These are phyloP conservation scores for Vulpes ferrilata DNA, from an alignment of 2,113 vertebrate genomes.

Conservation along the genomic window DNA sequence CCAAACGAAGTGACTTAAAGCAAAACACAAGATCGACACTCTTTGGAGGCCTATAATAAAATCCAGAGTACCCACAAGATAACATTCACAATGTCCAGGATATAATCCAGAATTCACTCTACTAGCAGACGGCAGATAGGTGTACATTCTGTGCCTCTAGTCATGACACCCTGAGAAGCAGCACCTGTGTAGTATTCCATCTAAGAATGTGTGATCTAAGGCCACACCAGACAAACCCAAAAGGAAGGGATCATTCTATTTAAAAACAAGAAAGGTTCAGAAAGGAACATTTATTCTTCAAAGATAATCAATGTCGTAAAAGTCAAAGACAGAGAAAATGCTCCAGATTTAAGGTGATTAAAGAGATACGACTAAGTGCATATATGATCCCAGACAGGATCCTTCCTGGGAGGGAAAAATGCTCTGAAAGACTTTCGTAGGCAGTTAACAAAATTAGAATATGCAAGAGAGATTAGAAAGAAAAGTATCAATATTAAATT, in stretches of 20 bases:
- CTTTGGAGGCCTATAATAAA: constrained; percentile 16
- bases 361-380: not conserved
- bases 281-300: not conserved
- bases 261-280: not conserved
- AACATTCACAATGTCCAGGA: not conserved
- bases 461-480: not conserved
- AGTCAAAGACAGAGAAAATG: not conserved
- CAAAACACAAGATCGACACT: not conserved
- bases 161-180: not conserved
- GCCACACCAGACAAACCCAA: not conserved
- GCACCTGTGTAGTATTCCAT: not conserved
- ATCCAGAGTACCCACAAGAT: not conserved
- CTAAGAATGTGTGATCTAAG: not conserved
- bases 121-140: not conserved
- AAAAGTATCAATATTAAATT: not conserved
- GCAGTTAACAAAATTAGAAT: constrained; percentile 23
- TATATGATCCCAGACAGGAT: not conserved
- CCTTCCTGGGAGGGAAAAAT: not conserved
- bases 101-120: not conserved
- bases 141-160: not conserved
- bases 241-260: not conserved
- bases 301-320: not conserved
- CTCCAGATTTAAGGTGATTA: not conserved
- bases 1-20: constrained; percentile 3
- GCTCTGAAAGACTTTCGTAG: not conserved